Percentiles rank a stretch among this genome's conserved stretches.
Evolutionary conservation across 1,140 invertebrate species (phyloP).

Genomic region (Caenorhabditis inopinata): DNA sequence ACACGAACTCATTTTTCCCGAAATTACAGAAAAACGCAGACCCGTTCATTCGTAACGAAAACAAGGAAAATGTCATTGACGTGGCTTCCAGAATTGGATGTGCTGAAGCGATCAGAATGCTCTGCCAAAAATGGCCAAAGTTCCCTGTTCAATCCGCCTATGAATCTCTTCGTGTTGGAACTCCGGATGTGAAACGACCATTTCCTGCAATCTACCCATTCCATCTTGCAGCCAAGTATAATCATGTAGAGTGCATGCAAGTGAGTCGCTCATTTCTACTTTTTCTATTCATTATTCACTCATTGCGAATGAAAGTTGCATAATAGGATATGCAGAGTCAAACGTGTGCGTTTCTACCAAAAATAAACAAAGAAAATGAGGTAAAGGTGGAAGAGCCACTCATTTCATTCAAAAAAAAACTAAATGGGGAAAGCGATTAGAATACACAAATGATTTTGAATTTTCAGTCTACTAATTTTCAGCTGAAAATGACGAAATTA

Average conservation of each 20-base stretch:
- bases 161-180: conserved; percentile 76
- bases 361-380: too few species aligned
- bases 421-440: too few species aligned
- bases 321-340: not conserved
- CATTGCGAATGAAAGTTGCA: not conserved
- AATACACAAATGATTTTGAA: too few species aligned
- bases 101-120: conserved; percentile 73
- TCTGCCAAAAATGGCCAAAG: conserved; percentile 55
- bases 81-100: conserved; percentile 81
- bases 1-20: conserved; percentile 5
- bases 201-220: conserved; percentile 74
- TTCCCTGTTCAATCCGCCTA: conserved; percentile 68
- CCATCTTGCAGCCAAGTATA: conserved; percentile 88
- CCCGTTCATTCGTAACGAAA: conserved; percentile 82
- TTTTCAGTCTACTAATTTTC: too few species aligned
- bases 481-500: too few species aligned
- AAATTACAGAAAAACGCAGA: conserved; percentile 77
- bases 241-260: conserved; percentile 82
- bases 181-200: conserved; percentile 73
- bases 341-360: too few species aligned
- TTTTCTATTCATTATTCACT: conserved; percentile 26
- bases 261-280: not conserved
- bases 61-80: conserved; percentile 87
- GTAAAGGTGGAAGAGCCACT: too few species aligned
- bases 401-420: too few species aligned